Evolutionary conservation across 2,888 invertebrate species (phyloP), one percentile per base, ranked within the genome.

Genomic region (Dolichomitus sp.): DNA sequence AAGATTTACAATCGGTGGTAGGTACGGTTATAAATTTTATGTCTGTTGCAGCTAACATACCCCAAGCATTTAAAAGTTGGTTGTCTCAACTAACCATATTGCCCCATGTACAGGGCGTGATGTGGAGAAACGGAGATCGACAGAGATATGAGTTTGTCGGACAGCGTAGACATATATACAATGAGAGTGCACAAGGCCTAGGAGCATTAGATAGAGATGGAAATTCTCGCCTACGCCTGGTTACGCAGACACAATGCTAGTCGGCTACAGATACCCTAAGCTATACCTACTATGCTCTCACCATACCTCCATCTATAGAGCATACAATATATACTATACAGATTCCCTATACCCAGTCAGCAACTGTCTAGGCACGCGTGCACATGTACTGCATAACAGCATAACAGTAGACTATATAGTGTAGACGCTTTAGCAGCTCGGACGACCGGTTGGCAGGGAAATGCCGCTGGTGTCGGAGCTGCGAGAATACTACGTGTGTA

Each of bases 401-500:
- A 52, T 40, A 30, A 33, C 69, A 23, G 17, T 9, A 27, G 48
- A 57, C 27, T 37, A 19, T 27, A 27, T 27, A 1, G 27, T 30
- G 17, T 66, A 37, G 68, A 27, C 14, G 40, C 54, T 23, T 33
- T 54, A 54, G 57, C 11, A 57, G 54, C 42, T 40, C 27, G 54
- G 70, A 54, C 27, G 40, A 57, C 19, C 54, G 27, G 40, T 70
- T 70, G 70, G 54, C 70, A 40, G 70, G 27, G 70, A 70, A 57
- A 42, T 54, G 66, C 65, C 54, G 66, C n/a, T 7, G 42, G 54
- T 65, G 75, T 42, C 17, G 57, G 12, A 4, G 19, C 50, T 9
- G 33, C 33, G 74, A 37, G 69, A 69, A 65, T 61, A 57, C n/a
- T 9, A 66, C 66, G 42, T 68, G 75, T 78, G 72, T 81, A 78